Evolutionary conservation across 2,888 invertebrate species (phyloP), one percentile per base, ranked within the genome.

Genomic region (Lithophane semibrunnea): DNA sequence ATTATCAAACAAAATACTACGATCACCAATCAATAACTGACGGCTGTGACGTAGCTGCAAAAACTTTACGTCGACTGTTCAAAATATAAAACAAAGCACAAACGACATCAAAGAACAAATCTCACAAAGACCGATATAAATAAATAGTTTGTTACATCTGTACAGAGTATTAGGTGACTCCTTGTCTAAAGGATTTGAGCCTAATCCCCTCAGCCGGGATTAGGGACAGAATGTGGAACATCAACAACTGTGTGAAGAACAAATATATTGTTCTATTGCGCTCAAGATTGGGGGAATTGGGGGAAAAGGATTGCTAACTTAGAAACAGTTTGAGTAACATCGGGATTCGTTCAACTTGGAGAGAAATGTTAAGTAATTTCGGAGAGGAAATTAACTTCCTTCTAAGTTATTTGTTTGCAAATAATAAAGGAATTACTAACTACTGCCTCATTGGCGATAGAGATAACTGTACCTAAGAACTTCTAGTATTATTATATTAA

Each of bases 341-440:
- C 74, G 54, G 47, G 73, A 85, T 82, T 77, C 63, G 82, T 64
- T 67, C 49, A 74, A 82, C 54, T 74, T 71, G 47, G 47, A 85
- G 81, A 82, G 72, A 61, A 60, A 85, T 70, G 73, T 71, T 52
- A 85, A 77, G 78, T 85, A 63, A 83, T 82, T 83, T 72, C 21
- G 42, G 68, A 85, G 56, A 64, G 77, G 73, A 85, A 77, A 83
- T 83, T 77, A 77, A 77, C 56, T 80, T 82, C 44, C 67, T 47
- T 61, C 67, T 68, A 71, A 77, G 63, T 84, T 82, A 75, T 75
- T 82, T 80, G 85, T 75, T 84, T 63, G 37, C 24, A 56, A 84
- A 75, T 75, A 44, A 82, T 75, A 56, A 52, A 21, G 61, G 66
- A 58, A 68, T 84, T 56, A 67, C n/a, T 49, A 52, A 67, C n/a